A percentile compares a stretch with the other conserved stretches of the same genome.
These are phyloP conservation scores for Calypte anna DNA, from an alignment of 2,113 vertebrate species.

Conservation along the genomic window DNA sequence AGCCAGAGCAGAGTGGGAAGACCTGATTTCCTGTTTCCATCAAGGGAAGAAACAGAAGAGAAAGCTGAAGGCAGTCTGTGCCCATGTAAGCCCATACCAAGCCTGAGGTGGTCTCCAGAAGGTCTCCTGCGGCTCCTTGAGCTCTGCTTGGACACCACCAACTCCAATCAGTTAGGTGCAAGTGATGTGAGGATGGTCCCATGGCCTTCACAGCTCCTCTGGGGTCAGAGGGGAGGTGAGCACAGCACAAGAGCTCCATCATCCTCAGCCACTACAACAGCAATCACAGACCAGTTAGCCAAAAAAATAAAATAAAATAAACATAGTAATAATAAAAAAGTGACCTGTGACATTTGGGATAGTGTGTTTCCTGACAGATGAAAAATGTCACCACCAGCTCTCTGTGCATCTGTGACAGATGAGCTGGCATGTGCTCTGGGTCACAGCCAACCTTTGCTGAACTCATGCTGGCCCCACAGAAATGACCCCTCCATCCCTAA, in stretches of 20 bases:
- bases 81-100: not conserved
- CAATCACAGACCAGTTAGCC: not conserved
- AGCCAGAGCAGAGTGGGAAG: not conserved
- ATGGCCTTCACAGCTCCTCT: rapidly evolving
- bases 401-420: not conserved
- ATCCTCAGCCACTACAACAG: not conserved
- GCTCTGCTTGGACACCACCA: not conserved
- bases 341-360: conserved; percentile 25
- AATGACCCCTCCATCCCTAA: not conserved
- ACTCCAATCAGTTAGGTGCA: rapidly evolving
- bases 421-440: conserved; percentile 10
- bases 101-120: not conserved
- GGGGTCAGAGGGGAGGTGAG: not conserved
- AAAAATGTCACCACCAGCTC: conserved; percentile 26
- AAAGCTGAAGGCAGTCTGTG: not conserved
- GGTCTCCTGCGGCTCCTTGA: not conserved
- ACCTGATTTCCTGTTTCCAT: not conserved
- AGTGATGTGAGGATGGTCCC: rapidly evolving
- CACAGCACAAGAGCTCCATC: not conserved
- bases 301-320: not conserved
- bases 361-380: not conserved
- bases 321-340: too few relatives aligned
- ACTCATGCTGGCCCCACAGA: not conserved
- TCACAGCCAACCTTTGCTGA: conserved; percentile 35
- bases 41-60: not conserved